Evolutionary conservation across 2,888 invertebrate genomes (phyloP).

Genomic region (Chloroclysta siterata): DNA sequence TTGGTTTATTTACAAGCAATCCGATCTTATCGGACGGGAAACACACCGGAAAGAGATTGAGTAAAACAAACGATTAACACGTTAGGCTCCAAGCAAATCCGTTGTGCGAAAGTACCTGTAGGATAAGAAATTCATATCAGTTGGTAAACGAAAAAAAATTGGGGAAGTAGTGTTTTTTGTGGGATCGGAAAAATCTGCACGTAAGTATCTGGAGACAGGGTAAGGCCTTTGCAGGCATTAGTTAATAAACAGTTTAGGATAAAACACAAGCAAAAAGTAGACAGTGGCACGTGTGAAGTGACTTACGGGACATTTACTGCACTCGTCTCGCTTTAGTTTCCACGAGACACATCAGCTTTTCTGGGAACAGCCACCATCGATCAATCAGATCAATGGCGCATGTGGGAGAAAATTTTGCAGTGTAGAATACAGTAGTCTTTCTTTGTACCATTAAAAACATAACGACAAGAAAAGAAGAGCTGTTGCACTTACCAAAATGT

Average conservation of each 20-base stretch:
- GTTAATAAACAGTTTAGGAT: not conserved
- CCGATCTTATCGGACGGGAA: slow-evolving; percentile 4
- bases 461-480: not conserved
- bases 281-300: slow-evolving; percentile 43
- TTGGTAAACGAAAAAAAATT: not conserved
- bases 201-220: too few species aligned
- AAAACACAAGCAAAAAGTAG: slow-evolving; percentile 3
- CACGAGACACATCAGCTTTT: slow-evolving; percentile 55
- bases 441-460: not conserved
- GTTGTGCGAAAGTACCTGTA: slow-evolving; percentile 24
- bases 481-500: slow-evolving; percentile 17
- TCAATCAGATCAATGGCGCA: slow-evolving; percentile 26
- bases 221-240: too few species aligned
- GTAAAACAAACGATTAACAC: slow-evolving; percentile 2
- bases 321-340: slow-evolving; percentile 50
- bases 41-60: slow-evolving; percentile 7
- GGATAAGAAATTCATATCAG: slow-evolving; percentile 13
- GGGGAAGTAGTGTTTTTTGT: not conserved
- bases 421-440: not conserved
- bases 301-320: slow-evolving; percentile 16
- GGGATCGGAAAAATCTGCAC: not conserved
- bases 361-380: slow-evolving; percentile 44
- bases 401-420: not conserved
- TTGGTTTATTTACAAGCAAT: slow-evolving; percentile 17
- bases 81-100: not conserved